A percentile compares a stretch with the other conserved stretches of the same genome.
These are phyloP conservation scores for Nematopogon swammerdamellus DNA, from an alignment of 2,888 invertebrate species.

Conservation along the genomic window DNA sequence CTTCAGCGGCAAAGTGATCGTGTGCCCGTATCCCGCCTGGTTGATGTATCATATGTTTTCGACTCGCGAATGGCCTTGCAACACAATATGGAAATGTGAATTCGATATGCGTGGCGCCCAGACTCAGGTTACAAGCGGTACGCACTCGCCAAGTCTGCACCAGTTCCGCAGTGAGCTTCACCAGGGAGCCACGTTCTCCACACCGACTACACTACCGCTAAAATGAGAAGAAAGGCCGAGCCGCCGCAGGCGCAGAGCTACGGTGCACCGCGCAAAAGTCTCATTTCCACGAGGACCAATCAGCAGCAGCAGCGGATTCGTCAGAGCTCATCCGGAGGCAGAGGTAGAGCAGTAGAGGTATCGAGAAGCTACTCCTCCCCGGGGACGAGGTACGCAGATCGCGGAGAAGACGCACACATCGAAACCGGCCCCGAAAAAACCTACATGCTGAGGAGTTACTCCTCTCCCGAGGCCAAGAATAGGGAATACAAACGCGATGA, in stretches of 20 bases:
- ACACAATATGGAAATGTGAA: conserved; percentile 31
- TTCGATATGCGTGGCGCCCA: conserved; percentile 35
- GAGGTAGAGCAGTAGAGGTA: conserved; percentile 17
- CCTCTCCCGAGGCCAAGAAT: conserved; percentile 35
- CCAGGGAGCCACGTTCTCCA: neutral
- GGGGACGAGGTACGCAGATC: conserved; percentile 25
- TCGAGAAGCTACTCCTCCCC: conserved; percentile 46
- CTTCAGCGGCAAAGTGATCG: neutral
- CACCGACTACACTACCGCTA: neutral
- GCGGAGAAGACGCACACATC: conserved; percentile 19
- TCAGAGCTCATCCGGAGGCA: conserved; percentile 21
- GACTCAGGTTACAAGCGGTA: conserved; percentile 28
- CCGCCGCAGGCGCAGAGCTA: conserved; percentile 20
- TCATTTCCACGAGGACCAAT: conserved; percentile 36
- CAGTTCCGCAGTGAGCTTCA: conserved; percentile 21
- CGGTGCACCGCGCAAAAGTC: conserved; percentile 27
- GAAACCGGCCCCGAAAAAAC: conserved; percentile 14
- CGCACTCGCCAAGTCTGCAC: conserved; percentile 18
- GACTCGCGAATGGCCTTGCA: conserved; percentile 38
- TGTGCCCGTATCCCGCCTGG: neutral
- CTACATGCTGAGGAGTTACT: conserved; percentile 38
- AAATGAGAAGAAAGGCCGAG: conserved; percentile 36
- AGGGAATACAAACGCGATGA: neutral
- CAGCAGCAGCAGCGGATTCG: conserved; percentile 37
- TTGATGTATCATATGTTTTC: conserved; percentile 39